Conservation (phyloP, 1,140 invertebrate genomes). For the Theocolax elegans region DNA sequence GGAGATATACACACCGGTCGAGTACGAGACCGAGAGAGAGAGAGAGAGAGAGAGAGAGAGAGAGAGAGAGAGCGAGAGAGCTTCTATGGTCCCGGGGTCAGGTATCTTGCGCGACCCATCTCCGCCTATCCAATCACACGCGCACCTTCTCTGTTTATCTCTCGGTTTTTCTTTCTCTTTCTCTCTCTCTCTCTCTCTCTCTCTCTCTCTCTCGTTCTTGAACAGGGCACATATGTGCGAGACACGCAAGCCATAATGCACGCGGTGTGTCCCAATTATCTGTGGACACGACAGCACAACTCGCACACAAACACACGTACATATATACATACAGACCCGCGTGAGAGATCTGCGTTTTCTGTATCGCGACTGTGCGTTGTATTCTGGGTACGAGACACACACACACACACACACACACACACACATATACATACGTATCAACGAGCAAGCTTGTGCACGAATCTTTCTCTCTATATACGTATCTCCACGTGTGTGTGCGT, state of each 20-base stretch:
- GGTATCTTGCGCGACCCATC: conserved; percentile 68
- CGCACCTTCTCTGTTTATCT: conserved; percentile 26
- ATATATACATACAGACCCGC: no score
- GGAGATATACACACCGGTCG: conserved; percentile 59
- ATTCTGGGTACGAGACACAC: no score
- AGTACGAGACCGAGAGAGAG: conserved; percentile 11
- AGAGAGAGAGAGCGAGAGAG: conserved; percentile 4
- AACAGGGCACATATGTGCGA: conserved; percentile 32
- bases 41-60: conserved; percentile 1
- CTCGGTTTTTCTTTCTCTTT: no score
- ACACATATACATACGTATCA: no score
- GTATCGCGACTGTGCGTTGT: no score
- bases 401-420: background rate
- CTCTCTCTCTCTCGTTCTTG: conserved; percentile 11
- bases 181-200: background rate
- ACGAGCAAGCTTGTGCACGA: no score
- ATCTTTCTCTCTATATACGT: no score
- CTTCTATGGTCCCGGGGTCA: conserved; percentile 62
- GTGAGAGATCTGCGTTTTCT: background rate
- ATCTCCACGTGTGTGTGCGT: no score
- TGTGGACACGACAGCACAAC: conserved; percentile 54
- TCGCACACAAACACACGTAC: background rate
- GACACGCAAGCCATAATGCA: conserved; percentile 23
- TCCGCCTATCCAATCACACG: conserved; percentile 68
- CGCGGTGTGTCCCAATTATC: conserved; percentile 57